phyloP scores from a whole-genome alignment of 2,888 invertebrate genomes.

The Campaea margaritaria region DNA sequence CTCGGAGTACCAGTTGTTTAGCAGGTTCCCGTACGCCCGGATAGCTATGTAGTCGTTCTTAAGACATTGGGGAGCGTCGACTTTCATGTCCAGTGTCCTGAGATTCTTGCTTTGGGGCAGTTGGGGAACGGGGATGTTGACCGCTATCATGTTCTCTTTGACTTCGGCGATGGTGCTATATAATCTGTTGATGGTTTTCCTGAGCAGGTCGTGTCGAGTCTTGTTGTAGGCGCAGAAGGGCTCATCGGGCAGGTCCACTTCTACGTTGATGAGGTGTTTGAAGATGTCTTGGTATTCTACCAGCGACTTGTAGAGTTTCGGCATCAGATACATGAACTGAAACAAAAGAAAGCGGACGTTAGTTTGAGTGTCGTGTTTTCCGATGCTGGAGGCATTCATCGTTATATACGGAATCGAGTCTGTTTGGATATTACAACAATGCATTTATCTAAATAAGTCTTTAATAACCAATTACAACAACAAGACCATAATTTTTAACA shows the following conservation, averaged over 20 bases:
- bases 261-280: constrained; percentile 64
- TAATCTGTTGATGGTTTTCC: constrained; percentile 72
- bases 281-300: constrained; percentile 72
- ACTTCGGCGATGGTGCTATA: constrained; percentile 86
- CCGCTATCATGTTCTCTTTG: constrained; percentile 70
- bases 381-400: constrained; percentile 20
- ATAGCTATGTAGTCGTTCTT: constrained; percentile 87
- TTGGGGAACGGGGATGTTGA: constrained; percentile 64
- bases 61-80: constrained; percentile 82
- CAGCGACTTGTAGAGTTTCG: constrained; percentile 83
- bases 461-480: no score
- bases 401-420: constrained; percentile 10
- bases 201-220: constrained; percentile 71
- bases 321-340: constrained; percentile 84
- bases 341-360: constrained; percentile 68
- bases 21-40: constrained; percentile 83
- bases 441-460: constrained; percentile 24
- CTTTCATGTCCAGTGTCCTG: constrained; percentile 65
- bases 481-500: no score
- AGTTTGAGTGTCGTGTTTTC: constrained; percentile 26
- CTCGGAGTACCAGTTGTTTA: constrained; percentile 85
- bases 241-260: constrained; percentile 72
- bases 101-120: constrained; percentile 71
- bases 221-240: constrained; percentile 73
- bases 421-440: constrained; percentile 14